These are phyloP conservation scores for Nymphalis c-album DNA, from an alignment of 2,888 invertebrate species.

Conservation along the genomic window DNA sequence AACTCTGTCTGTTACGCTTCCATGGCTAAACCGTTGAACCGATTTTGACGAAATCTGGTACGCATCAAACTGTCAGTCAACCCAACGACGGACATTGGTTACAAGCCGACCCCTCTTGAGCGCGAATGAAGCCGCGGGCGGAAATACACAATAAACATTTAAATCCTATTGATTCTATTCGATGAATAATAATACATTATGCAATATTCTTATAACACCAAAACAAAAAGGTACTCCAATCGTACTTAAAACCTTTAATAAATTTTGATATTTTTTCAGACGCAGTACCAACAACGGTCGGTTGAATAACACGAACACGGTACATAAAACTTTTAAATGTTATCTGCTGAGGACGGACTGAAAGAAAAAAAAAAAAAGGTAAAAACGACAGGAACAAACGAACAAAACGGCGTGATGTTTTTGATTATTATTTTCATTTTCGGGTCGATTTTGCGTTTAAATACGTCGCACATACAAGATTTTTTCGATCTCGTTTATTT, in stretches of 20 bases:
- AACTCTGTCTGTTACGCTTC: too few species aligned
- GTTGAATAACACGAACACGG: conserved; percentile 11
- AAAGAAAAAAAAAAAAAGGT: conserved; percentile 2
- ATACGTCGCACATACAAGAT: background rate
- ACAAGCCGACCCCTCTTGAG: too few species aligned
- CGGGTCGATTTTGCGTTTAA: background rate
- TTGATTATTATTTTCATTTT: conserved; percentile 11
- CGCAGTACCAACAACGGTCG: conserved; percentile 1
- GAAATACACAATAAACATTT: too few species aligned
- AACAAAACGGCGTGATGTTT: background rate
- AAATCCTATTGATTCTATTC: background rate
- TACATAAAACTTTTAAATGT: conserved; percentile 20
- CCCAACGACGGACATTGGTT: too few species aligned
- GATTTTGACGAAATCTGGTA: too few species aligned
- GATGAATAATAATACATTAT: background rate
- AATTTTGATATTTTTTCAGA: conserved; percentile 5
- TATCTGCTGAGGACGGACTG: conserved; percentile 1
- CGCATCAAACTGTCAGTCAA: too few species aligned
- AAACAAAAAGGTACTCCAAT: background rate
- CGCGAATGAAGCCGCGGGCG: too few species aligned
- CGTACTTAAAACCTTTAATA: background rate
- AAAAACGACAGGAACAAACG: background rate
- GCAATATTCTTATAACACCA: background rate
- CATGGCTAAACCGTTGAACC: too few species aligned
- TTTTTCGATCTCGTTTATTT: background rate